These are phyloP conservation scores for Bostrychus sinensis DNA, from an alignment of 2,113 vertebrate species.

Conservation along the genomic window DNA sequence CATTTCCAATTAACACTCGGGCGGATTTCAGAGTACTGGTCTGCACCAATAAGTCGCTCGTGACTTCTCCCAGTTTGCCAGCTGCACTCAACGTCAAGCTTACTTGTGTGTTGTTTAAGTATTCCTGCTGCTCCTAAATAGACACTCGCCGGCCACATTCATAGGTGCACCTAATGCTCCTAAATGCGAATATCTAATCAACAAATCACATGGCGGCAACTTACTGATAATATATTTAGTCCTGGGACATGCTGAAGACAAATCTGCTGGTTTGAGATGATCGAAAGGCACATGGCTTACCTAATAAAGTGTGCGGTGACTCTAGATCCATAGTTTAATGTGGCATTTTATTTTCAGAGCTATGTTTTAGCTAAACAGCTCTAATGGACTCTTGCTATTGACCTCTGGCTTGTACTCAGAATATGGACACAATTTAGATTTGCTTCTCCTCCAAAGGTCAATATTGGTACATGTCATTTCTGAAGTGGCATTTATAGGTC, in stretches of 20 bases:
- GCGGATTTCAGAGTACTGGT: conserved; percentile 52
- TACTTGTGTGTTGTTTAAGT: conserved; percentile 28
- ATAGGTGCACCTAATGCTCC: not conserved
- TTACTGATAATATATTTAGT: not conserved
- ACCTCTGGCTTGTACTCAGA: conserved; percentile 49
- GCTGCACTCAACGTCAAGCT: conserved; percentile 31
- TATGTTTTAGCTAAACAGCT: conserved; percentile 50
- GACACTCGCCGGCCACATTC: conserved; percentile 26
- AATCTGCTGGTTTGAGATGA: not conserved
- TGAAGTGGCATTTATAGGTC: conserved; percentile 71
- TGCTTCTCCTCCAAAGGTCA: conserved; percentile 68
- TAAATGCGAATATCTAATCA: not conserved
- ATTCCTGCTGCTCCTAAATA: conserved; percentile 27
- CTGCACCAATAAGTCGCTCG: conserved; percentile 26
- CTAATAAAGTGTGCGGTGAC: no score
- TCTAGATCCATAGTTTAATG: no score
- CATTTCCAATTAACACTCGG: conserved; percentile 73
- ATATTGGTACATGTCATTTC: conserved; percentile 64
- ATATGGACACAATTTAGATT: conserved; percentile 57
- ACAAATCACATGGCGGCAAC: no score
- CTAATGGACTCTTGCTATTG: conserved; percentile 53
- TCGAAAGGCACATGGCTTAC: no score
- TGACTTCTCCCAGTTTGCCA: conserved; percentile 34
- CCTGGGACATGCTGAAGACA: not conserved
- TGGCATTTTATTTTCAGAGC: conserved; percentile 43